Base-by-base conservation (phyloP, 2,113 vertebrate genomes). In the Dolichallabes microphthalmus region DNA sequence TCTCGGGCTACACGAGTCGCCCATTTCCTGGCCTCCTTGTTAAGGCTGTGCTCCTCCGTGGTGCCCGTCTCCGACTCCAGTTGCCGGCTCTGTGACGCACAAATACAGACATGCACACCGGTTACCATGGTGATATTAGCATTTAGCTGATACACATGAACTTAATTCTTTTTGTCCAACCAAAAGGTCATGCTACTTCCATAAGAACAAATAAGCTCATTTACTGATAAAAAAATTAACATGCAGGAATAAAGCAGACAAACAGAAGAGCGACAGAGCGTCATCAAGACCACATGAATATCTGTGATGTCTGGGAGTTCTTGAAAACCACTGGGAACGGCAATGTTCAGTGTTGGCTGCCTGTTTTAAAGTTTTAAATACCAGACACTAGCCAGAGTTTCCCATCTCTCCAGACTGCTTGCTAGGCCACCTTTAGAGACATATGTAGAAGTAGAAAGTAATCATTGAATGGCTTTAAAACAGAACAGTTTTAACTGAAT, bases 21-120 rank as follows among this genome's bases (percentile, higher is more conserved):
- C 98, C 98, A 99, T 87, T 98, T 99, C 76, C 98, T 95, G 80
- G 98, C 98, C 91, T 99, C 98, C 86, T 99, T 99, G 94, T 99
- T 99, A 88, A 99, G 94, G 90, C 98, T 99, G 95, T 99, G 98
- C 91, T 99, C 98, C 87, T 98, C 98, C 0, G 97, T 99, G 0
- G 97, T 98, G 1, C 97, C 97, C 0, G 96, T 96, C 91, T 99
- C 97, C 0, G 97, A 98, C 87, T 99, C 98, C 94, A 99, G 93
- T 82, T 98, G 96, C 12, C 98, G 95, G 86, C 98, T 99, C 98
- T 99, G 92, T 45, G 25, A 85, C 69, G 71, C 75, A 83, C 57
- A 75, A 55, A 53, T n/a, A 60, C 50, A 79, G 45, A 45, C 73
- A 69, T 75, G 63, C 27, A 58, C 52, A 39, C 50, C 0, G 1